Conservation (phyloP, 2,113 vertebrate genomes). For the Atractosteus spatula region DNA sequence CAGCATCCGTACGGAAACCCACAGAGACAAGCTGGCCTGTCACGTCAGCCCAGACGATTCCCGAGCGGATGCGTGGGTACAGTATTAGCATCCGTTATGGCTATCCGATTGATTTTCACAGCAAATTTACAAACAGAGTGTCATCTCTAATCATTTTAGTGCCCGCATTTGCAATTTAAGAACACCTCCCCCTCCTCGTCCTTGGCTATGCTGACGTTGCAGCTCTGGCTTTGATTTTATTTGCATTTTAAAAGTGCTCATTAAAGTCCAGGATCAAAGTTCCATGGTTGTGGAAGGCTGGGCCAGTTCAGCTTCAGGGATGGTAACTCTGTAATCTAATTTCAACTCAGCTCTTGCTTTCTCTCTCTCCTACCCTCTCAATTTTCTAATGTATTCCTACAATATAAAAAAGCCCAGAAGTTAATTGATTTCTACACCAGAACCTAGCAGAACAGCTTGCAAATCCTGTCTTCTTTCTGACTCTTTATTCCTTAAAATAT, state of each 20-base stretch:
- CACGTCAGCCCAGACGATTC: conserved; percentile 1
- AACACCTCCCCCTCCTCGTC: background rate
- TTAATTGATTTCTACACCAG: too few species aligned
- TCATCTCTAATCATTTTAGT: conserved; percentile 18
- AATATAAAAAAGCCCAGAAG: too few species aligned
- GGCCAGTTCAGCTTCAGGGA: background rate
- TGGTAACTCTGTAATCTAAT: background rate
- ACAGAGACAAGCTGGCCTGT: background rate
- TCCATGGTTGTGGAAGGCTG: background rate
- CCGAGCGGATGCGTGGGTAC: background rate
- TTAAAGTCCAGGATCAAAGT: conserved; percentile 9
- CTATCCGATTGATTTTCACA: conserved; percentile 17
- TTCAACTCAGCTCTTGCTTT: background rate
- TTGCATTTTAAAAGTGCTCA: background rate
- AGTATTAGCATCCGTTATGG: conserved; percentile 19
- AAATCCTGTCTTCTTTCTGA: too few species aligned
- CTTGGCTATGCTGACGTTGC: background rate
- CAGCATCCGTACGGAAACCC: background rate
- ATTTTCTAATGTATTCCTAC: too few species aligned
- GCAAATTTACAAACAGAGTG: conserved; percentile 21
- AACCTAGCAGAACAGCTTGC: too few species aligned
- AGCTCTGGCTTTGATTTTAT: background rate
- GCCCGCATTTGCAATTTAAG: background rate
- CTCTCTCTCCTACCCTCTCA: background rate
- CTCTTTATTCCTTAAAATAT: too few species aligned